Base-by-base conservation (phyloP, 2,797 vertebrate species). In the Eupleurogrammus muticus region DNA sequence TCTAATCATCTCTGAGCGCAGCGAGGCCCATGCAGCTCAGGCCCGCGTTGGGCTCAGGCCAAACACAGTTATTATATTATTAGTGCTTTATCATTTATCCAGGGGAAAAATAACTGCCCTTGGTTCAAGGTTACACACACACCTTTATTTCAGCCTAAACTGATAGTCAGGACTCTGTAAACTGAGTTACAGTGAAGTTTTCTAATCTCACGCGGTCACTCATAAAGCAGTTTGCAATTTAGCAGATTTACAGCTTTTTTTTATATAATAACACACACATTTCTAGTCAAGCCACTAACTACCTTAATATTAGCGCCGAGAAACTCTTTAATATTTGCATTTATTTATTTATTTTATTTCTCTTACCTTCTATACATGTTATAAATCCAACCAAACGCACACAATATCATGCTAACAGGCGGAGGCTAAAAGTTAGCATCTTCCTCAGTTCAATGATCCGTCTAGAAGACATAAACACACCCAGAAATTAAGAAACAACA, bases 1-100 rank as follows among this genome's bases (percentile, higher is more conserved):
- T 82, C 82, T 69, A 73, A 81, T 90, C 73, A 80, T 74, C 70
- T 66, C 28, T 16, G 56, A 60, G 70, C 46, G 0, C 49, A 53
- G 44, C 54, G 49, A 63, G 58, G 32, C 11, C 19, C 60, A 24
- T 56, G 59, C 42, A 53, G 64, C 51, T 42, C 21, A 12, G 54
- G 28, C 53, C 56, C 77, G 42, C 44, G 55, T 58, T 66, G 67
- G 69, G 79, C 24, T 9, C 53, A 23, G 66, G 72, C 52, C 66
- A 74, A 73, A 73, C 32, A 36, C n/a, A 83, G 56, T 80, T 70
- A 79, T 68, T 51, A 59, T 66, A 38, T 74, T 54, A 70, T 82
- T 73, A 80, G 52, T 23, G 61, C 51, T 73, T 80, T 46, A 67
- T 73, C 65, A 61, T 70, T 17, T 62, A 46, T 70, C 50, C 51